Percentiles rank a stretch among this genome's conserved stretches.
phyloP scores from a whole-genome alignment of 1,140 invertebrate species.

The Acromyrmex heyeri region DNA sequence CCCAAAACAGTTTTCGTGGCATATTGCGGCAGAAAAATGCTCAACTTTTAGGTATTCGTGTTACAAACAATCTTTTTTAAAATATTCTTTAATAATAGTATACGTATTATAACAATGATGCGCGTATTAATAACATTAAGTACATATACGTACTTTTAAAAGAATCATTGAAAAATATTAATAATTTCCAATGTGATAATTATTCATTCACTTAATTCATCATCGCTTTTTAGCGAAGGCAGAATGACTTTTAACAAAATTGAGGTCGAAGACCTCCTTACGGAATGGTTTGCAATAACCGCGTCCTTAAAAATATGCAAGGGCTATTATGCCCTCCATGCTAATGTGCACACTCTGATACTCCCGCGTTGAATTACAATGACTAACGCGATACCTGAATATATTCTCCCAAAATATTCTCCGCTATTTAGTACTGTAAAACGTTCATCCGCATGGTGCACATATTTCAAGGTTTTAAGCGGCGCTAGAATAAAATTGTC shows the following conservation, averaged over 20 bases:
- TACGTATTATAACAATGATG: neutral
- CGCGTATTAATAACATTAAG: neutral
- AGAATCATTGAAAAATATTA: neutral
- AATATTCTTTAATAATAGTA: neutral
- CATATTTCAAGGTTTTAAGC: constrained; percentile 53
- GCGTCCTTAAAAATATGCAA: neutral
- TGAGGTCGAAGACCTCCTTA: neutral
- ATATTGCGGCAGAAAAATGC: neutral
- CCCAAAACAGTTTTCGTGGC: neutral
- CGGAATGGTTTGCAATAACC: constrained; percentile 9
- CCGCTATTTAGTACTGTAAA: constrained; percentile 51
- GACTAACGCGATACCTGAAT: constrained; percentile 37
- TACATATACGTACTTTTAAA: neutral
- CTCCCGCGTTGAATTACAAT: constrained; percentile 51
- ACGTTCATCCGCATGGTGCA: constrained; percentile 10
- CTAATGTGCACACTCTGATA: constrained; percentile 38
- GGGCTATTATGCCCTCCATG: constrained; percentile 2
- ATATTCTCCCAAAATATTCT: constrained; percentile 44
- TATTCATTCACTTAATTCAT: neutral
- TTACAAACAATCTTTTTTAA: neutral
- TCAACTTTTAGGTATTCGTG: neutral
- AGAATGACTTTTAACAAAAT: neutral
- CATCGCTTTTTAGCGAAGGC: neutral
- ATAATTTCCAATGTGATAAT: neutral
- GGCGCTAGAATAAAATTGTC: constrained; percentile 51